These are phyloP conservation scores for Neogale vison DNA, from an alignment of 2,113 vertebrate genomes.

Conservation along the genomic window DNA sequence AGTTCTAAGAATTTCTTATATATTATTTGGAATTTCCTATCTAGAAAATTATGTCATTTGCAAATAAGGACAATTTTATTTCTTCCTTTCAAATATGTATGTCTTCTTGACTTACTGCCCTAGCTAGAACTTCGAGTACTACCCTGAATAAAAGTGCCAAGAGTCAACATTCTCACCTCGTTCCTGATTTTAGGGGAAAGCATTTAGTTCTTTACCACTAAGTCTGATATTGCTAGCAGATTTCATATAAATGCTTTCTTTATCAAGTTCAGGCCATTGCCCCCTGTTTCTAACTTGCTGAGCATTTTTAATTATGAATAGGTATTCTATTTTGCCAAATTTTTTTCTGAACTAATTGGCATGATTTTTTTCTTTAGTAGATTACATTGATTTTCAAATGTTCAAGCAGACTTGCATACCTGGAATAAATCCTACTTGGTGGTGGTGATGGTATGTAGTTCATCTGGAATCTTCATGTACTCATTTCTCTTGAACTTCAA, in stretches of 20 bases:
- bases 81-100: slow-evolving; percentile 12
- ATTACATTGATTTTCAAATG: slow-evolving; percentile 17
- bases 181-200: neutral
- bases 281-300: neutral
- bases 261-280: neutral
- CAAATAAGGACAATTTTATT: slow-evolving; percentile 3
- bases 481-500: slow-evolving; percentile 31
- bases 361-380: neutral
- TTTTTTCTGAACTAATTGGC: neutral
- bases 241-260: slow-evolving; percentile 13
- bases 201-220: neutral
- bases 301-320: neutral
- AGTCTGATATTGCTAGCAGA: neutral
- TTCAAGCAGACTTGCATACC: neutral
- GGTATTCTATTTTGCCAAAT: neutral
- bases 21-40: slow-evolving; percentile 14
- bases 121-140: neutral
- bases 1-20: neutral
- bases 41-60: neutral
- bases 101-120: neutral
- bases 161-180: neutral
- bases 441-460: neutral
- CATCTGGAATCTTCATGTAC: neutral
- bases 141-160: neutral
- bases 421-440: neutral